Base-by-base conservation (phyloP, 2,113 vertebrate genomes). In the Polypterus senegalus region DNA sequence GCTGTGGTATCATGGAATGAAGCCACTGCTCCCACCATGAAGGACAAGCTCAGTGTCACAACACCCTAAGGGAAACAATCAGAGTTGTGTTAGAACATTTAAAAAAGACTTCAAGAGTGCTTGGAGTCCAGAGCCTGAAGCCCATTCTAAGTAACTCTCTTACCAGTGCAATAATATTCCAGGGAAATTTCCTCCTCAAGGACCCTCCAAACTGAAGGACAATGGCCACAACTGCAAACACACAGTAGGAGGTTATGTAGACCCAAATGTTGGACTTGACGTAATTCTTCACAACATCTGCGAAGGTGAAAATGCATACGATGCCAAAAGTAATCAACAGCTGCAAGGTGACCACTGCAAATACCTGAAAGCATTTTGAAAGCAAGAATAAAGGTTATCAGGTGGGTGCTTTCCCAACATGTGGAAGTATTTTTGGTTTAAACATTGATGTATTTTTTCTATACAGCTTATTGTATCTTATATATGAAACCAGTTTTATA, bases 271-370 rank as follows among this genome's bases (percentile, higher is more conserved):
- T 69, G 0, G 0, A 0, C 62, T 74, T 68, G 52, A 87, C 79
- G 0, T 59, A 77, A 1, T 11, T 0, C 64, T 71, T 80, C 49
- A 84, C 68, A 3, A 52, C 69, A 0, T 6, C 49, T 51, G 79
- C 81, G 73, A 85, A 87, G 61, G 82, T 87, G 77, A 87, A 87
- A 48, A 83, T 54, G 10, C 76, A 81, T 62, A 85, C 83, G 7
- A 84, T 67, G 0, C 67, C 70, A 71, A 84, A 86, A 57, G 83
- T 86, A 70, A 85, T 74, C 46, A 87, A 63, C 60, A 87, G 70
- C 81, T 84, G 81, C 10, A 86, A 49, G 0, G 75, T 82, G 64
- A 86, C 61, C 57, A 86, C 71, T 58, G 75, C 51, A 64, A 85
- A 86, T 63, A 86, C 83, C 85, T 85, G 71, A 6, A 3, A 5